Conservation (phyloP, 2,888 invertebrate species). For the Caprella mutica region DNA sequence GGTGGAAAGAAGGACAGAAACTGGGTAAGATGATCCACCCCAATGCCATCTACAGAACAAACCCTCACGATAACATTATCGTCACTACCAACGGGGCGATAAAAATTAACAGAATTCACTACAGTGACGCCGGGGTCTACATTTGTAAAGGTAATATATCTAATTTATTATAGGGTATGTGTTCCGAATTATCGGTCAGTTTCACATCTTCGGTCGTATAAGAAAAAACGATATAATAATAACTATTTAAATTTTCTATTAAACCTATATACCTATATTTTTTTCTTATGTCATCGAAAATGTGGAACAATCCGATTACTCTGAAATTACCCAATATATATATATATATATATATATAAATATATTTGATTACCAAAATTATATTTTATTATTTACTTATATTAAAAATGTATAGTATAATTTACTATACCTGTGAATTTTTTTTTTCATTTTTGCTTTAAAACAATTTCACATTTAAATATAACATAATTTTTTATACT, state of each 20-base stretch:
- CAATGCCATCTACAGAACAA: slow-evolving; percentile 51
- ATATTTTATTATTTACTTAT: neutral
- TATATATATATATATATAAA: slow-evolving; percentile 13
- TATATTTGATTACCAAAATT: neutral
- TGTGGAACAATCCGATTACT: too few species aligned
- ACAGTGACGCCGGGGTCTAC: slow-evolving; percentile 71
- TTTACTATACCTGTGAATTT: neutral
- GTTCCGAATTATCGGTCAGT: too few species aligned
- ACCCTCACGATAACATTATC: slow-evolving; percentile 53
- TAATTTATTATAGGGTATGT: neutral
- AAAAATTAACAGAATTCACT: slow-evolving; percentile 65
- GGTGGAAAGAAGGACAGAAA: slow-evolving; percentile 20
- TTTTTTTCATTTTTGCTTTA: too few species aligned
- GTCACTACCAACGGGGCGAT: slow-evolving; percentile 81
- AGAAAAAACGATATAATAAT: too few species aligned
- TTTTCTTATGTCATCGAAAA: too few species aligned
- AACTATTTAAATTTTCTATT: too few species aligned
- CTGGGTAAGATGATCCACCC: neutral
- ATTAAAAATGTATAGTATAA: neutral
- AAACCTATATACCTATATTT: too few species aligned
- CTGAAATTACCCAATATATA: neutral
- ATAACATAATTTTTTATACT: too few species aligned
- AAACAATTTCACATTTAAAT: too few species aligned
- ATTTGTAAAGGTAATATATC: slow-evolving; percentile 57
- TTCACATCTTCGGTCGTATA: too few species aligned